Evolutionary conservation across 2,797 vertebrate genomes (phyloP), one percentile per base, ranked within the genome.

Genomic region (Rhinatrema bivittatum): DNA sequence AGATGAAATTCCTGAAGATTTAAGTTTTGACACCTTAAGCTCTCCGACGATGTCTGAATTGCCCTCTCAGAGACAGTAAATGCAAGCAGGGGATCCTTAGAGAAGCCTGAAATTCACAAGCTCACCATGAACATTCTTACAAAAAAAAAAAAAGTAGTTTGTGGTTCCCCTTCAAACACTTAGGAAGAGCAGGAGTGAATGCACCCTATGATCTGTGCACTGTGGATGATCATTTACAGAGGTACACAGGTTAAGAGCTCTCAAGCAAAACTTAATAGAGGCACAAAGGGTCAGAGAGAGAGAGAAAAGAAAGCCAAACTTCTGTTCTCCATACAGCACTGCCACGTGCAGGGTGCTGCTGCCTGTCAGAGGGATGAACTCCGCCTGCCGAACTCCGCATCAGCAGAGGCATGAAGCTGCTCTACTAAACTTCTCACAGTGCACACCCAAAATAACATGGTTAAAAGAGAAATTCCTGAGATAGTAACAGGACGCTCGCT

Each of bases 131-230:
- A 29, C n/a, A 20, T 24, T 7, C 23, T 7, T 13, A 33, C 2
- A 16, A 11, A 9, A 16, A 2, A 24, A 16, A 32, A n/a, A 7
- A 9, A 47, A 46, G 49, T 42, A 25, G n/a, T n/a, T n/a, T n/a
- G n/a, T n/a, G n/a, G n/a, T n/a, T n/a, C n/a, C 9, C 32, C 4
- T 22, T 7, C 23, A n/a, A n/a, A n/a, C 25, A n/a, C 7, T 20
- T 46, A 71, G 39, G 34, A 50, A 29, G 2, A 17, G 23, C 22
- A 35, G 17, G 36, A 51, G 4, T 7, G 16, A 28, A 53, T 37
- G 53, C 22, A 22, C 37, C 9, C 7, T 36, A 3, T 13, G 42
- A 34, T n/a, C n/a, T n/a, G n/a, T n/a, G n/a, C n/a, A n/a, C n/a
- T n/a, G n/a, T n/a, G 10, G 17, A 15, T 28, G 8, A n/a, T n/a